Evolutionary conservation across 2,797 vertebrate genomes (phyloP).

Genomic region (Amniataba percoides): DNA sequence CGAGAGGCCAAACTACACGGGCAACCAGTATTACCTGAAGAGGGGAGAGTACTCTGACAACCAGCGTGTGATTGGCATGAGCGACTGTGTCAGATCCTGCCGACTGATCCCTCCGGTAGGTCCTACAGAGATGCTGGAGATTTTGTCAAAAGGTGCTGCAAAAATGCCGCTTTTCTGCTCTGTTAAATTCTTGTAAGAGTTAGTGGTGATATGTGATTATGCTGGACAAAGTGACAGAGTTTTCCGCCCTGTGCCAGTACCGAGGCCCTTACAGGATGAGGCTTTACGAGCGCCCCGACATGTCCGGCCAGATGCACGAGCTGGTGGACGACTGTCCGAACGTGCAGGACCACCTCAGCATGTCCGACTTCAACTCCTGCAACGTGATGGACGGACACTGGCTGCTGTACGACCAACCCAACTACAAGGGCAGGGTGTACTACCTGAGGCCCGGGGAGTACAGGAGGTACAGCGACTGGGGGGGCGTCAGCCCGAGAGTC

Average conservation of each 20-base stretch:
- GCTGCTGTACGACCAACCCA: conserved; percentile 85
- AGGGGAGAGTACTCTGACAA: conserved; percentile 85
- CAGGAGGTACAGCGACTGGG: conserved; percentile 83
- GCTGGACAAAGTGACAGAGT: neutral
- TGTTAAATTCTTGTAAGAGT: neutral
- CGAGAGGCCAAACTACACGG: conserved; percentile 83
- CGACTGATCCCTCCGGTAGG: conserved; percentile 81
- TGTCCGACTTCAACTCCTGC: conserved; percentile 83
- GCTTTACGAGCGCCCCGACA: conserved; percentile 81
- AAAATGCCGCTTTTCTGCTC: neutral
- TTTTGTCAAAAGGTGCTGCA: neutral
- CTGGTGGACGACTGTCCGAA: conserved; percentile 83
- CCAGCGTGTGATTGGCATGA: conserved; percentile 82
- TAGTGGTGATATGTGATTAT: neutral
- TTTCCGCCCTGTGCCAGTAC: conserved; percentile 62
- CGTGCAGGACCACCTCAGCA: conserved; percentile 81
- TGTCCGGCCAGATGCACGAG: conserved; percentile 84
- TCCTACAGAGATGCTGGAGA: neutral
- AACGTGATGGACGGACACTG: conserved; percentile 84
- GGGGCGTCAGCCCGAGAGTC: conserved; percentile 77
- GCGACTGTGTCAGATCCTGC: conserved; percentile 81
- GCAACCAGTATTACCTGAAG: conserved; percentile 84
- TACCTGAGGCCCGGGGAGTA: conserved; percentile 83
- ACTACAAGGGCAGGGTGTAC: conserved; percentile 82
- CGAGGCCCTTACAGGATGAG: conserved; percentile 80